A percentile compares a stretch with the other conserved stretches of the same genome.
Evolutionary conservation across 2,797 vertebrate species (phyloP).

Genomic region (Loris lydekkerianus): DNA sequence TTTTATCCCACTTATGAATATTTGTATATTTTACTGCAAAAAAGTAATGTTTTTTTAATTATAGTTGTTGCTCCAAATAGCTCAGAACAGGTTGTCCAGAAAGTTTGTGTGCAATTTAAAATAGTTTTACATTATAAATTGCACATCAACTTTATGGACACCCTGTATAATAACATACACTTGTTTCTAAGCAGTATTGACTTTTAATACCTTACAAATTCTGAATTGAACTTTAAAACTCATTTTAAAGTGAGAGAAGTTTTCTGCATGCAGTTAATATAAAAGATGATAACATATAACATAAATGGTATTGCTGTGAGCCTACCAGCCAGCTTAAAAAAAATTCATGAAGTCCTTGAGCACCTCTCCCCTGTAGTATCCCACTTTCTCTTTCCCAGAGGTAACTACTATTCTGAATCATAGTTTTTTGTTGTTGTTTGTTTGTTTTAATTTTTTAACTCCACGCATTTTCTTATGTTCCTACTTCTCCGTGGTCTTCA

Average conservation of each 20-base stretch:
- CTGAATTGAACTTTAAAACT: neutral
- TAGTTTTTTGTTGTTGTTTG: neutral
- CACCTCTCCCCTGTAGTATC: neutral
- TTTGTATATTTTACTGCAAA: constrained; percentile 4
- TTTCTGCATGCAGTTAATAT: neutral
- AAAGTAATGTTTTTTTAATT: neutral
- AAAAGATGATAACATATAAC: neutral
- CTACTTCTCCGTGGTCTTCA: neutral
- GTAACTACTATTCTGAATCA: neutral
- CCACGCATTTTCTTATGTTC: neutral
- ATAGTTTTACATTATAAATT: no score
- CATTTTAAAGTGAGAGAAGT: neutral
- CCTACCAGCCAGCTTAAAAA: neutral
- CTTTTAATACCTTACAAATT: constrained; percentile 25
- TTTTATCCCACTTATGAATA: constrained; percentile 6
- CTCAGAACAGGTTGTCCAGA: neutral
- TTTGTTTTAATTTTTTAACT: neutral
- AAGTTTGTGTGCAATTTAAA: no score
- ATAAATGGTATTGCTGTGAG: neutral
- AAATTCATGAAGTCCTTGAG: neutral
- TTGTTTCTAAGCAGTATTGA: neutral
- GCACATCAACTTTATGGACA: no score
- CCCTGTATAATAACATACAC: neutral
- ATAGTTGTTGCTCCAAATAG: neutral
- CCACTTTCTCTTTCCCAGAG: neutral